Evolutionary conservation across 2,888 invertebrate species (phyloP), one percentile per base, ranked within the genome.

Genomic region (Cheilosia scutellata): DNA sequence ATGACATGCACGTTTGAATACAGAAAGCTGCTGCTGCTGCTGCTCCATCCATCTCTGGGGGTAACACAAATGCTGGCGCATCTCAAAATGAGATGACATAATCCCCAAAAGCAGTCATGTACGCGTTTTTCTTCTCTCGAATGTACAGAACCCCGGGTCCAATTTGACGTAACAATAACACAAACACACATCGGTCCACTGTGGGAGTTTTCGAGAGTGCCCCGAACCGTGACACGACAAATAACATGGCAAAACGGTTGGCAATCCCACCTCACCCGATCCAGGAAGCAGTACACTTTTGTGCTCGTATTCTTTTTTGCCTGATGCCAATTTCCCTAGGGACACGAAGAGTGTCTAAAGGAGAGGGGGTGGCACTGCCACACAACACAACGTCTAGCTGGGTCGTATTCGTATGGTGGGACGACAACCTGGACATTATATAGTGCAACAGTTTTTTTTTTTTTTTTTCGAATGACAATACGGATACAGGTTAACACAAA

Each of bases 51-150:
- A 49, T 58, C 62, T 63, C 33, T 11, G 2, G n/a, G 4, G 20
- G 31, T 16, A 63, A 55, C 27, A 49, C 33, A 65, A 40, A 63
- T 58, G 42, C 44, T 44, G 29, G 44, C 51, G 40, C 11, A 16
- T 76, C 55, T 49, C 25, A 53, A 53, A 82, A 51, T 65, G 57
- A 70, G 70, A 82, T 76, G 76, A 76, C 76, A 71, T 76, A 76
- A 82, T 82, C 70, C 76, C 82, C 70, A 11, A 63, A 55, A 68
- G 68, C 76, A 71, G 63, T n/a, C 62, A 62, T 70, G 76, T 65
- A 58, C 66, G 42, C 16, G 42, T 57, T 78, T 68, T 47, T 44
- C 20, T 44, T 72, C 33, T 47, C 9, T 20, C 20, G 16, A 31
- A 33, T 31, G 55, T 40, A 42, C 25, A 31, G 44, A 70, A 44